These are phyloP conservation scores for Urechis unicinctus DNA, from an alignment of 2,888 invertebrate genomes.

Conservation along the genomic window DNA sequence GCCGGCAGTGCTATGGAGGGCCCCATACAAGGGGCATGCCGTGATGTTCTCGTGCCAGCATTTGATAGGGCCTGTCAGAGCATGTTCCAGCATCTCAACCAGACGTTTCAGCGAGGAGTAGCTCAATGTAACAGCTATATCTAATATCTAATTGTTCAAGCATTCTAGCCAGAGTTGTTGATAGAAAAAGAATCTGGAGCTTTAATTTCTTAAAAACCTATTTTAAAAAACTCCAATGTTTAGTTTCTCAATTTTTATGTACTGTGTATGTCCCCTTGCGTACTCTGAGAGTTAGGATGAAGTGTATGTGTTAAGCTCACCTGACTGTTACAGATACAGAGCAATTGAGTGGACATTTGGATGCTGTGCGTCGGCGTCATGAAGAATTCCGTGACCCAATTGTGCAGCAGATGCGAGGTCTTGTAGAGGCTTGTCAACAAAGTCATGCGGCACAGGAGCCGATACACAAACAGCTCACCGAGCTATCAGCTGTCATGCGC, in stretches of 20 bases:
- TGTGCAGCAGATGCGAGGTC: conserved; percentile 30
- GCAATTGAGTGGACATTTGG: conserved; percentile 36
- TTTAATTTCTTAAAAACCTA: neutral
- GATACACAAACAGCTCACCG: conserved; percentile 3
- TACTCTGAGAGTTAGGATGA: neutral
- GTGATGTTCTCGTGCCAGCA: conserved; percentile 67
- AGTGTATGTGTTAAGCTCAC: too few relatives aligned
- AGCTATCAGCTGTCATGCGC: neutral
- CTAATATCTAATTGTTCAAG: neutral
- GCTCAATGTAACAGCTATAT: neutral
- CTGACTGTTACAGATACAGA: conserved; percentile 34
- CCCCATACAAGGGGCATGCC: conserved; percentile 72
- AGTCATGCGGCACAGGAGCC: conserved; percentile 7
- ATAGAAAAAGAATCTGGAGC: too few relatives aligned
- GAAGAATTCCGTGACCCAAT: conserved; percentile 36
- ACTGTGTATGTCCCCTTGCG: too few relatives aligned
- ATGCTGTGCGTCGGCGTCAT: conserved; percentile 31
- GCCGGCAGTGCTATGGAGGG: conserved; percentile 64
- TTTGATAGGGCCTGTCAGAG: conserved; percentile 80
- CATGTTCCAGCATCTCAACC: conserved; percentile 84
- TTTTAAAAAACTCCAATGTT: too few relatives aligned
- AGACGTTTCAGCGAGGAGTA: conserved; percentile 72
- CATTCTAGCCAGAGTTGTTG: too few relatives aligned
- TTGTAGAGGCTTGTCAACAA: conserved; percentile 28
- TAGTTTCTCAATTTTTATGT: too few relatives aligned